phyloP scores from a whole-genome alignment of 2,797 vertebrate genomes.

The Peromyscus aztecus region DNA sequence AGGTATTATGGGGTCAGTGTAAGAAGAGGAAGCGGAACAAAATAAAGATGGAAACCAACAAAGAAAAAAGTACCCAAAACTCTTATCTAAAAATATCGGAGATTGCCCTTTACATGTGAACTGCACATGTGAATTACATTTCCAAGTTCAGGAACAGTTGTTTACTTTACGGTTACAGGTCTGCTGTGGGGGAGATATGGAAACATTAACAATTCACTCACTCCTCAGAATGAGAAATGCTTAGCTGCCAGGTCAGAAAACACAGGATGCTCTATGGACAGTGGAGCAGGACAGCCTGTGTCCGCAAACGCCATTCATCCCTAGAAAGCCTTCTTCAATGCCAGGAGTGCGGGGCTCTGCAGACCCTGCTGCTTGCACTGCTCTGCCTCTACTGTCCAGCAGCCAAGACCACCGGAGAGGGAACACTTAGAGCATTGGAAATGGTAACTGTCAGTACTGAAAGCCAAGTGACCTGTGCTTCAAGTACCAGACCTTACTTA shows the following conservation, averaged over 20 bases:
- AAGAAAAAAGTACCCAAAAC: constrained; percentile 26
- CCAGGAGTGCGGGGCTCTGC: neutral
- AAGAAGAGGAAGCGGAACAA: neutral
- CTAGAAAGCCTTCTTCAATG: neutral
- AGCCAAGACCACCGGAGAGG: neutral
- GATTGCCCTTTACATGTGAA: constrained; percentile 27
- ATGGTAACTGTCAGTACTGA: neutral
- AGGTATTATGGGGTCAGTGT: neutral
- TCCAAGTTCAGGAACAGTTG: constrained; percentile 44
- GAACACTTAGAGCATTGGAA: neutral
- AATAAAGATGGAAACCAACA: neutral
- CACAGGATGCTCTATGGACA: neutral
- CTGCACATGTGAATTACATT: neutral
- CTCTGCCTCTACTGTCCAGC: neutral
- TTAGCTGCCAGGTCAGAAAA: neutral
- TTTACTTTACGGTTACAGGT: constrained; percentile 16
- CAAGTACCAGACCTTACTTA: neutral
- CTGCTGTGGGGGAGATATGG: neutral
- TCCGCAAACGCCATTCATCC: neutral
- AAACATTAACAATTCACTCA: neutral
- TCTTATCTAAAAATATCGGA: constrained; percentile 2
- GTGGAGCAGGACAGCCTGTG: neutral
- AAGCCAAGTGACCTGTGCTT: neutral
- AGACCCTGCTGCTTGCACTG: neutral
- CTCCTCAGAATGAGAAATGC: neutral